A percentile compares a stretch with the other conserved stretches of the same genome.
phyloP scores from a whole-genome alignment of 2,113 vertebrate species.

The Aplodontia rufa region DNA sequence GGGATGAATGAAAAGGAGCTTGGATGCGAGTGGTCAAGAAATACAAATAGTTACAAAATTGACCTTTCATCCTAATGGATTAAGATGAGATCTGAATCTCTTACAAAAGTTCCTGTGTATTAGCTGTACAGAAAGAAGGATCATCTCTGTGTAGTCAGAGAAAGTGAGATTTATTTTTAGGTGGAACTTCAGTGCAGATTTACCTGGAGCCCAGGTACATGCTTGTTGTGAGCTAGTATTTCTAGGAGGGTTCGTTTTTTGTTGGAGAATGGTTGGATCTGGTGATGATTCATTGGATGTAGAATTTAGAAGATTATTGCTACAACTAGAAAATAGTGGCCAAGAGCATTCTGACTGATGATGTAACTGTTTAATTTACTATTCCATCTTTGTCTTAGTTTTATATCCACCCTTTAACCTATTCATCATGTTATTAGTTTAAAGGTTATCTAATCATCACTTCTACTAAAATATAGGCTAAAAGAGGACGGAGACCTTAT shows the following conservation, averaged over 20 bases:
- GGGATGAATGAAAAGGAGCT: not conserved
- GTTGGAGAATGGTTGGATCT: not conserved
- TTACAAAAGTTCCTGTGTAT: not conserved
- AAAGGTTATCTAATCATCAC: not conserved
- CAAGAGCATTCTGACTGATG: not conserved
- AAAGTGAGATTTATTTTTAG: not conserved
- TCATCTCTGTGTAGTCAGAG: not conserved
- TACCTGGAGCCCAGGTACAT: not conserved
- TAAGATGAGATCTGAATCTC: not conserved
- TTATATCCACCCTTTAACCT: not conserved
- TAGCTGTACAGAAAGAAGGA: not conserved
- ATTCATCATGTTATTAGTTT: not conserved
- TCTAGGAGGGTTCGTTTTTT: not conserved
- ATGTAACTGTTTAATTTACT: not conserved
- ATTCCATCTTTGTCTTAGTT: not conserved
- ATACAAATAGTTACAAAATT: not conserved
- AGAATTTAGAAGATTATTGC: not conserved
- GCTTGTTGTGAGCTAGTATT: rapidly evolving
- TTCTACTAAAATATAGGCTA: not conserved
- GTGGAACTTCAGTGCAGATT: not conserved
- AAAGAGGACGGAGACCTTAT: not conserved
- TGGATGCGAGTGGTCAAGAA: not conserved
- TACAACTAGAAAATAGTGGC: not conserved
- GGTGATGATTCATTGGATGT: not conserved
- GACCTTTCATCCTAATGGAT: not conserved